phyloP scores from a whole-genome alignment of 2,113 vertebrate genomes.

The Lathamus discolor region DNA sequence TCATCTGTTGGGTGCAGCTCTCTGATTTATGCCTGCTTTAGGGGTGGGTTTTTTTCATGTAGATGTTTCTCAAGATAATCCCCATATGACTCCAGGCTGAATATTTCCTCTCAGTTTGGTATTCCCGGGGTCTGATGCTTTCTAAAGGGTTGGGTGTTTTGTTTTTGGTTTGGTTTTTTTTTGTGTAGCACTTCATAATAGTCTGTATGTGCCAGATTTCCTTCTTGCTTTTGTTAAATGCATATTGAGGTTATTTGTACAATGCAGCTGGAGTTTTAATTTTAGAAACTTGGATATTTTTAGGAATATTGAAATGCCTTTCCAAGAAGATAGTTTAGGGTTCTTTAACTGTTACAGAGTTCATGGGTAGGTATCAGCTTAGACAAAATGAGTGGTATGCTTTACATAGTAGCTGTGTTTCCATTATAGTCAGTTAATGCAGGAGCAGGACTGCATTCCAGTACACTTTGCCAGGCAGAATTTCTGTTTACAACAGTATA shows the following conservation, averaged over 20 bases:
- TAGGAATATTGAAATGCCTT: constrained; percentile 51
- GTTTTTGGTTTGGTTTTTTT: background rate
- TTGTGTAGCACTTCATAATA: constrained; percentile 23
- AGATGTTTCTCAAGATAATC: constrained; percentile 56
- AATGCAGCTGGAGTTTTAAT: constrained; percentile 53
- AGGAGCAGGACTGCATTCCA: background rate
- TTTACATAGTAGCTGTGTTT: background rate
- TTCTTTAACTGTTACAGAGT: constrained; percentile 39
- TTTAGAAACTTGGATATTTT: constrained; percentile 65
- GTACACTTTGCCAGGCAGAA: background rate
- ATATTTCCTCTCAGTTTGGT: constrained; percentile 41
- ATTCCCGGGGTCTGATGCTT: constrained; percentile 31
- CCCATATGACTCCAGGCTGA: constrained; percentile 8
- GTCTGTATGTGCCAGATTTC: constrained; percentile 54
- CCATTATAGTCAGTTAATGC: background rate
- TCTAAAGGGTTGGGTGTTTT: background rate
- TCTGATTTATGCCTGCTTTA: constrained; percentile 57
- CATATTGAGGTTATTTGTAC: constrained; percentile 39
- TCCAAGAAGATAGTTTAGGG: constrained; percentile 54
- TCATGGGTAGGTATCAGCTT: background rate
- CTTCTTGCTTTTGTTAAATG: constrained; percentile 55
- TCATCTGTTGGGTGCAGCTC: constrained; percentile 40
- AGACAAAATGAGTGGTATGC: background rate
- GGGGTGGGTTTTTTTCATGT: background rate
- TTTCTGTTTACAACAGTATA: background rate